Evolutionary conservation across 2,113 vertebrate genomes (phyloP).

Genomic region (Nymphicus hollandicus): DNA sequence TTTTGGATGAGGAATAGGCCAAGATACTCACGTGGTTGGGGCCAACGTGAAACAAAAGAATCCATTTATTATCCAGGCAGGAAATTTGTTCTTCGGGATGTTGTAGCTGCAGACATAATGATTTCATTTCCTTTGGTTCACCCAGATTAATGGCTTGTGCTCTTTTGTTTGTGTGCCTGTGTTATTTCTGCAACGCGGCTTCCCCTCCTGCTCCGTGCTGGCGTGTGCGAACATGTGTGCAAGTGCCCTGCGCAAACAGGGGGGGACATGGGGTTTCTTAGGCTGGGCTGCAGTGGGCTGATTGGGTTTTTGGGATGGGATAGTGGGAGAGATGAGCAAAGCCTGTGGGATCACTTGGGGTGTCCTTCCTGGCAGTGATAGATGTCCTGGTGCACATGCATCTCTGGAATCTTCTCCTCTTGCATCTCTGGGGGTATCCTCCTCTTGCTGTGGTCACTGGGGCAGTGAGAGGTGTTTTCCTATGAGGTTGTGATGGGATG

Average conservation of each 20-base stretch:
- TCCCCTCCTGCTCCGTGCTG: not conserved
- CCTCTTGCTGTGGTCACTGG: accelerated
- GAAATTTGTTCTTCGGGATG: conserved; percentile 80
- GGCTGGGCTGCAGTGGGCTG: not conserved
- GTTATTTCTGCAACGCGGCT: conserved; percentile 39
- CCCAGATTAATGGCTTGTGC: conserved; percentile 75
- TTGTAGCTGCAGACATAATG: conserved; percentile 80
- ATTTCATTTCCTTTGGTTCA: conserved; percentile 80
- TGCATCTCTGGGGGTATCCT: accelerated
- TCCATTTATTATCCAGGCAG: conserved; percentile 83
- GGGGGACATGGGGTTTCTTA: accelerated
- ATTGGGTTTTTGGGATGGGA: not conserved
- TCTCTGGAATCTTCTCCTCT: not conserved
- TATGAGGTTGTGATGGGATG: not conserved
- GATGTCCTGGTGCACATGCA: not conserved
- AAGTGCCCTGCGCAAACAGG: not conserved
- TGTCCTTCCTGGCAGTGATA: not conserved
- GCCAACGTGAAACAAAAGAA: conserved; percentile 77
- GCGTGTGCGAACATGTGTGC: not conserved
- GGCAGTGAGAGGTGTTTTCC: not conserved
- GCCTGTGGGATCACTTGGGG: not conserved
- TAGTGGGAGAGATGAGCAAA: not conserved
- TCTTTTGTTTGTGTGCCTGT: conserved; percentile 56
- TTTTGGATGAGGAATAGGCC: conserved; percentile 75
- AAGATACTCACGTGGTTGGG: conserved; percentile 63